Evolutionary conservation across 2,797 vertebrate genomes (phyloP), one percentile per base, ranked within the genome.

Genomic region (Microctenopoma stevenorrisi): DNA sequence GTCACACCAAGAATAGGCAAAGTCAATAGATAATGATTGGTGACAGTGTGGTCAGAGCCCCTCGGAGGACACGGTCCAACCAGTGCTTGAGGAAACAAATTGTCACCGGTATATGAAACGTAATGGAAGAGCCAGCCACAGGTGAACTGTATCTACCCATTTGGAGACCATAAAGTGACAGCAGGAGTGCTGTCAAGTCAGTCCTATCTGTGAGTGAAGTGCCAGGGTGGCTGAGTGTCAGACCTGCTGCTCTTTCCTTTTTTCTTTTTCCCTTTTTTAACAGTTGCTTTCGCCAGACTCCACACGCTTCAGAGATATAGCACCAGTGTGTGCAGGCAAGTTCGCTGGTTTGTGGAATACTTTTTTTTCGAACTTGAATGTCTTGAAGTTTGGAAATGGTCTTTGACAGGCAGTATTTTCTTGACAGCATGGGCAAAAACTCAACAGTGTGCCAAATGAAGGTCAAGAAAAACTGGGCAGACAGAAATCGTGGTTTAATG

Each of bases 141-240:
- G 83, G 80, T 82, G 64, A 84, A 49, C 51, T 25, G 40, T 53
- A 68, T 70, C 50, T 74, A 53, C 51, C 82, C 40, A 26, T 68
- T 68, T 72, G 44, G 55, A 81, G 59, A 61, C 57, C 69, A 58
- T 49, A 59, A 74, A 64, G 64, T 13, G 37, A 48, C 59, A 35
- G 48, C 54, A 16, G 9, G n/a, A 63, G 43, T 2, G 40, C 59
- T 76, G 80, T 82, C 82, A 81, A 72, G 54, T 68, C 28, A 15
- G 44, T 15, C 49, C 54, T 2, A 25, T 65, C 59, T 35, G 58
- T 25, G 81, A 74, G 65, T 59, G 0, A 51, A 60, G 37, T 40
- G 78, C 76, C 78, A 64, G 28, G 3, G 43, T 38, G 40, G 51
- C 66, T 25, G 18, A 75, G 57, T 49, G 35, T 79, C 78, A 72